Evolutionary conservation across 2,113 vertebrate species (phyloP).

Genomic region (Hemibates koningsi): DNA sequence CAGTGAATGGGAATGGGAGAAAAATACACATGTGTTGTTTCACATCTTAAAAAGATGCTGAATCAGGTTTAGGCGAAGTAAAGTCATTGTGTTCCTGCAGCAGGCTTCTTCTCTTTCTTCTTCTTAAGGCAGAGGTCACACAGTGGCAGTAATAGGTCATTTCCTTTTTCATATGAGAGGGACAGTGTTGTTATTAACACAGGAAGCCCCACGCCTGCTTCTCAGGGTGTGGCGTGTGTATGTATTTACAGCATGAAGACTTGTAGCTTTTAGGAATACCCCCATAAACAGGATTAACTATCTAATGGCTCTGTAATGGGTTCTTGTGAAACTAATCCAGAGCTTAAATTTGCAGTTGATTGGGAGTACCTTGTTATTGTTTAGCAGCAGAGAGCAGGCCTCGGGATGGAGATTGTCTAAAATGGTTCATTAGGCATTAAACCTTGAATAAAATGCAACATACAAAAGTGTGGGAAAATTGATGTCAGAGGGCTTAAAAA

Average conservation of each 20-base stretch:
- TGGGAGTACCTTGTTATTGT: neutral
- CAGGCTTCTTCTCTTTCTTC: neutral
- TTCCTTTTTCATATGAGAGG: neutral
- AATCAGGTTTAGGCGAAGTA: neutral
- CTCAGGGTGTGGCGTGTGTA: neutral
- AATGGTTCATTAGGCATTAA: neutral
- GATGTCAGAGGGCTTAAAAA: neutral
- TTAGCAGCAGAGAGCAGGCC: neutral
- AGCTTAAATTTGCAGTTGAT: neutral
- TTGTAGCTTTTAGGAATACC: neutral
- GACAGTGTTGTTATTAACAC: neutral
- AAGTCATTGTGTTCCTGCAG: neutral
- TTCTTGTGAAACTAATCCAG: neutral
- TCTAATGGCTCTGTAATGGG: neutral
- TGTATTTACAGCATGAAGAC: neutral
- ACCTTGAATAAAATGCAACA: neutral
- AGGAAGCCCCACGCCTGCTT: slow-evolving; percentile 5
- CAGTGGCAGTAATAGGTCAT: neutral
- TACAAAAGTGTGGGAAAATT: neutral
- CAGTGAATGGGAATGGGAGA: neutral
- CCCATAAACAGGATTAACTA: neutral
- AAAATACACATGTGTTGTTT: neutral
- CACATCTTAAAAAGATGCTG: neutral
- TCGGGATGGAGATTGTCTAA: neutral
- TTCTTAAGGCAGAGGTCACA: neutral